These are phyloP conservation scores for Gibbula magus DNA, from an alignment of 2,888 invertebrate species.

Conservation along the genomic window DNA sequence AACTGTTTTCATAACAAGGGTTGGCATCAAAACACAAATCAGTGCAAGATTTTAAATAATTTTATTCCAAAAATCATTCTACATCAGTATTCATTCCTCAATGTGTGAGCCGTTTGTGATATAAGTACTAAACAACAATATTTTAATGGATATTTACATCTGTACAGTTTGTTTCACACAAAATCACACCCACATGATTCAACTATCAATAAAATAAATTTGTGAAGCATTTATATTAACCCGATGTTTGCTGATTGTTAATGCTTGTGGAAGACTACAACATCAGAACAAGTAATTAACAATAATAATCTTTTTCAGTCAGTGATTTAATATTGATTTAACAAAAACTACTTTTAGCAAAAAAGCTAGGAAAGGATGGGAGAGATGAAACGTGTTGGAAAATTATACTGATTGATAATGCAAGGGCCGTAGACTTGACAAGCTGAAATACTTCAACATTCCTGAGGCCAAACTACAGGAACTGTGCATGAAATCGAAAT, in stretches of 20 bases:
- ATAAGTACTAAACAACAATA: slow-evolving; percentile 11
- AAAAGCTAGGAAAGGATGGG: no score
- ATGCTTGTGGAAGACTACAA: not conserved
- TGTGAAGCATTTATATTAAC: not conserved
- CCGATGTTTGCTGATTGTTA: not conserved
- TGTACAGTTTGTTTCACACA: not conserved
- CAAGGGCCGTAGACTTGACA: no score
- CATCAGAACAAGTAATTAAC: not conserved
- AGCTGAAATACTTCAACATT: no score
- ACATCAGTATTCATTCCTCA: slow-evolving; percentile 1
- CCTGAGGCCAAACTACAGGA: no score
- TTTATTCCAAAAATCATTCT: slow-evolving; percentile 15
- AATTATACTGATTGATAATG: no score
- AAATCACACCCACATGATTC: no score
- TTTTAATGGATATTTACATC: not conserved
- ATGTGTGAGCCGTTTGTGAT: slow-evolving; percentile 1
- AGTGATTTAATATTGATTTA: not conserved
- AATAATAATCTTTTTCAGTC: not conserved
- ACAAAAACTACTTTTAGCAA: no score
- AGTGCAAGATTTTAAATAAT: not conserved
- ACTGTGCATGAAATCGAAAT: no score
- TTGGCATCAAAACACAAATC: no score
- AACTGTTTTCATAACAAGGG: no score
- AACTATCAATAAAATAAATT: no score
- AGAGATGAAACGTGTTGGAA: no score